Conservation (phyloP, 2,797 vertebrate species). For the Myotis vivesi region DNA sequence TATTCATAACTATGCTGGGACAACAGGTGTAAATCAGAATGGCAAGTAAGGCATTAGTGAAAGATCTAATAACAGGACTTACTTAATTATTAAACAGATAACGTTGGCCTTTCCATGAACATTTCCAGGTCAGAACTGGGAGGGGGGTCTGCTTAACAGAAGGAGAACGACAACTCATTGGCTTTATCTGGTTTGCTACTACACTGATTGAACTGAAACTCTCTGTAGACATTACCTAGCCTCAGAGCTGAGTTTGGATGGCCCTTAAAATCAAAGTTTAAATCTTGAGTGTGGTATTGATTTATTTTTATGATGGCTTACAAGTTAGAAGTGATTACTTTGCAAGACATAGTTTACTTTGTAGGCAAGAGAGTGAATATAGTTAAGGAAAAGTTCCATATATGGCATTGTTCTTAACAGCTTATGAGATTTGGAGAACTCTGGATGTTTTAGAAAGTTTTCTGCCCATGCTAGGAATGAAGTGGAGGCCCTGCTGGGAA, state of each 20-base stretch:
- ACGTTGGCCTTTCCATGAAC: background rate
- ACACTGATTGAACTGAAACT: background rate
- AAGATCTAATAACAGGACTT: background rate
- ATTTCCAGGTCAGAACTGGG: background rate
- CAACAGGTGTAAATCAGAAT: background rate
- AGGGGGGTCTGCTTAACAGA: background rate
- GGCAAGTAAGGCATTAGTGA: background rate
- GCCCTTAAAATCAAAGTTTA: background rate
- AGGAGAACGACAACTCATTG: background rate
- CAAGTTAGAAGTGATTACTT: background rate
- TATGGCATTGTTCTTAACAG: background rate
- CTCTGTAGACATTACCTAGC: background rate
- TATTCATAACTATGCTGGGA: background rate
- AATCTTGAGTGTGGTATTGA: background rate
- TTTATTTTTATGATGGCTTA: background rate
- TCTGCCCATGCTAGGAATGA: background rate
- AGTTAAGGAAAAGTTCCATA: background rate
- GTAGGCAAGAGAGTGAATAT: background rate
- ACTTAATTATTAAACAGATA: background rate
- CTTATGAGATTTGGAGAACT: background rate
- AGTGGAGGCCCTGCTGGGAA: background rate
- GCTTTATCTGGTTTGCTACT: background rate
- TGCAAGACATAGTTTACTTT: constrained; percentile 23
- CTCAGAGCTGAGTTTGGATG: background rate
- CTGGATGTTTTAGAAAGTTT: background rate